Evolutionary conservation across 64 coral and sea anemone species (phyloP), one percentile per base, ranked within the genome.

Genomic region (Montipora foliosa): DNA sequence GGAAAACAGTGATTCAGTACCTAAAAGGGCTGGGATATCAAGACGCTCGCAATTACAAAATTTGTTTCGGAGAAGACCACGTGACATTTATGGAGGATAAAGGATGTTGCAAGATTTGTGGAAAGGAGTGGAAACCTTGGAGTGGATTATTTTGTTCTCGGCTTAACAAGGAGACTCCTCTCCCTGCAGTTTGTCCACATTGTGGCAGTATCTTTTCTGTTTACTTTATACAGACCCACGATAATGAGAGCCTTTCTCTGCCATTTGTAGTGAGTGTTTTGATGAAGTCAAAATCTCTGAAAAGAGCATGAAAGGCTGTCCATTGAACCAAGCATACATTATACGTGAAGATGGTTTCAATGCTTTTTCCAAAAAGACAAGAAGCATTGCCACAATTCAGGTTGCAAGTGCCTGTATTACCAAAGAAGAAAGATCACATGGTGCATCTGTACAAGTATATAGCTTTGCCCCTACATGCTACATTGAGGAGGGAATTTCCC

Each of bases 261-360:
- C 12, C 7, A 59, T 13, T 13, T 2, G 57, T 13, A 59, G 12
- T 59, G 57, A 13, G 57, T 59, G 57, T 59, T 59, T 59, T 59
- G 57, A 59, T 6, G 57, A 59, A 59, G 57, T 59, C 12, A 13
- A 59, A 13, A 59, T 59, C 12, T 13, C 84, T 67, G 17, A 13
- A 6, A 49, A 69, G 29, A 29, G 21, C 48, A 77, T 89, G 49
- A 50, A 37, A 29, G 87, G 87, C 4, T 55, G 12, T 46, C 87
- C 87, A 15, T 50, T 76, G 21, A 78, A 89, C 22, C 87, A 89
- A 29, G 87, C 74, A 14, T 53, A 60, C 20, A 89, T 77, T 8
- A 60, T 89, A 44, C 87, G 67, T 37, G 72, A 77, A 44, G 87
- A 89, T 89, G 75, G 72, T 11, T 89, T 89, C 24, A 89, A 79